Conservation (phyloP, 2,797 vertebrate genomes). For the Ataeniobius toweri region DNA sequence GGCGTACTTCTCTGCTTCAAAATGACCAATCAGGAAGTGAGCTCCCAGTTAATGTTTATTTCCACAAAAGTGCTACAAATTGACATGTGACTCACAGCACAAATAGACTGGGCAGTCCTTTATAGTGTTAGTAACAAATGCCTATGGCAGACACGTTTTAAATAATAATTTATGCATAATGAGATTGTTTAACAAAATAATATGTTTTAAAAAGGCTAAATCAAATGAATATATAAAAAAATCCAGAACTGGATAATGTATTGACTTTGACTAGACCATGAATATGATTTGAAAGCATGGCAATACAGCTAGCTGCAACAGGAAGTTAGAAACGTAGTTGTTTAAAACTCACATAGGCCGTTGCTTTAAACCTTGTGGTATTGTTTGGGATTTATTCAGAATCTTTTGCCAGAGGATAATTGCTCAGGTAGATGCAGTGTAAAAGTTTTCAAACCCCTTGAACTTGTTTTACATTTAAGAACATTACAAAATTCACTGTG, state of each 20-base stretch:
- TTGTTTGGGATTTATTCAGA: background rate
- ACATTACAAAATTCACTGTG: no score
- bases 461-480: no score
- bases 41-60: slow-evolving; percentile 57
- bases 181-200: background rate
- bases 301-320: background rate
- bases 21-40: slow-evolving; percentile 71
- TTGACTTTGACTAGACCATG: background rate
- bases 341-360: no score
- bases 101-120: slow-evolving; percentile 43
- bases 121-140: slow-evolving; percentile 27
- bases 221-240: background rate
- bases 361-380: background rate
- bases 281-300: background rate
- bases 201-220: slow-evolving; percentile 1
- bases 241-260: background rate
- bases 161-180: background rate
- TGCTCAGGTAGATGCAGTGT: background rate
- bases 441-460: background rate
- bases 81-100: slow-evolving; percentile 63
- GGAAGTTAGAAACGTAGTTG: background rate
- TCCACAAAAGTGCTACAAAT: slow-evolving; percentile 48
- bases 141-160: background rate
- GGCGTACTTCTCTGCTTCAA: slow-evolving; percentile 61
- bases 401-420: background rate